phyloP scores from a whole-genome alignment of 2,888 invertebrate species.

The Geotrupes spiniger region DNA sequence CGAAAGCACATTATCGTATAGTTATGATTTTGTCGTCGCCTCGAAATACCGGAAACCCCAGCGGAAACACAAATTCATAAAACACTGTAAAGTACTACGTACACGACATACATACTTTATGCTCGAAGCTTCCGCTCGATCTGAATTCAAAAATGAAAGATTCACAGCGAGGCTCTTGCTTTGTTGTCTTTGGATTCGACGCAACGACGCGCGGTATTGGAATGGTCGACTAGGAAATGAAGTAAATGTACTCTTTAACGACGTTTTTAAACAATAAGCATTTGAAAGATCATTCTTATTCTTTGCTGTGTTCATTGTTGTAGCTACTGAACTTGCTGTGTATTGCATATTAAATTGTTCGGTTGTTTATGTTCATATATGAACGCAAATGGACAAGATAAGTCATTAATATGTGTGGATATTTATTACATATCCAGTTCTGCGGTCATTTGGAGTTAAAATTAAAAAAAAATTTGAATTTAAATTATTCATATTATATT shows the following conservation, averaged over 20 bases:
- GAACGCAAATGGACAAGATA: too few species aligned
- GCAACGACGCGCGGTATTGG: background rate
- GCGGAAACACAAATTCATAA: constrained; percentile 22
- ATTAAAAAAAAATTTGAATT: too few species aligned
- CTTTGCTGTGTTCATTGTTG: constrained; percentile 2
- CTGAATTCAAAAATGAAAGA: constrained; percentile 25
- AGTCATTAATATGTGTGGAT: too few species aligned
- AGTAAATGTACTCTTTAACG: constrained; percentile 4
- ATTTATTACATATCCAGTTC: too few species aligned
- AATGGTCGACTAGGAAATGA: background rate
- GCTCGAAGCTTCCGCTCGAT: constrained; percentile 22
- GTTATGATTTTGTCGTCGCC: constrained; percentile 22
- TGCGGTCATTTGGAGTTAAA: too few species aligned
- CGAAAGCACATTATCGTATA: constrained; percentile 1
- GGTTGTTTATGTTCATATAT: too few species aligned
- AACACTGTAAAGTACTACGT: constrained; percentile 21
- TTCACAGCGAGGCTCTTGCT: constrained; percentile 15
- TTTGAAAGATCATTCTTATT: constrained; percentile 17
- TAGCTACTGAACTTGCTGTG: constrained; percentile 15
- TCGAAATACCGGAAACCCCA: constrained; percentile 21
- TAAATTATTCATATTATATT: too few species aligned
- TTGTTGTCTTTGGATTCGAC: background rate
- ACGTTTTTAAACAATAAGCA: constrained; percentile 14
- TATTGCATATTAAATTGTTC: constrained; percentile 1
- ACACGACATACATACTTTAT: constrained; percentile 26